A percentile compares a stretch with the other conserved stretches of the same genome.
phyloP scores from a whole-genome alignment of 2,888 invertebrate genomes.

The Standfussiana lucernea region DNA sequence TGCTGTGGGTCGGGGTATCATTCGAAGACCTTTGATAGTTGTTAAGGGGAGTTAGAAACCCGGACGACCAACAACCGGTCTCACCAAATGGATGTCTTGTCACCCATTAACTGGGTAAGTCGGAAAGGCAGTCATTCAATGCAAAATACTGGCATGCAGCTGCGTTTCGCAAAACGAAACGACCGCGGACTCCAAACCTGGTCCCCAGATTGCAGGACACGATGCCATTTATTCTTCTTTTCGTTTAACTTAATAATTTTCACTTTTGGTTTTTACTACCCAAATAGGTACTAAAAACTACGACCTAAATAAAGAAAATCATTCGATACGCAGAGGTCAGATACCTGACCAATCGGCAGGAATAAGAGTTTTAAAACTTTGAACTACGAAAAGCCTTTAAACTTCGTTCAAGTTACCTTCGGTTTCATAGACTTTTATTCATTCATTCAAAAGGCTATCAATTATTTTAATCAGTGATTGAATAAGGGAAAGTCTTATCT shows the following conservation, averaged over 20 bases:
- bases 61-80: neutral
- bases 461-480: constrained; percentile 38
- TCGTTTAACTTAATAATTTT: neutral
- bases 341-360: constrained; percentile 33
- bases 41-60: neutral
- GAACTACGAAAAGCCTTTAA: constrained; percentile 35
- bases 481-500: neutral
- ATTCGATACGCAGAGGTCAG: neutral
- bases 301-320: neutral
- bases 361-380: constrained; percentile 30
- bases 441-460: constrained; percentile 29
- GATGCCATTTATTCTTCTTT: neutral
- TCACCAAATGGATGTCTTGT: neutral
- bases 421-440: constrained; percentile 21
- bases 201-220: too few relatives aligned
- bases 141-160: neutral
- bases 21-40: neutral
- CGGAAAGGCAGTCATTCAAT: neutral
- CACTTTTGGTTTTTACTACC: neutral
- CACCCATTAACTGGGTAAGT: neutral
- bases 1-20: neutral
- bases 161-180: neutral
- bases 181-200: too few relatives aligned
- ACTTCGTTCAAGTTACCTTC: constrained; percentile 16
- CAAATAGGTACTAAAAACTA: neutral